A percentile compares a stretch with the other conserved stretches of the same genome.
These are phyloP conservation scores for Pemphigus obesinymphae DNA, from an alignment of 1,140 invertebrate genomes.

Conservation along the genomic window DNA sequence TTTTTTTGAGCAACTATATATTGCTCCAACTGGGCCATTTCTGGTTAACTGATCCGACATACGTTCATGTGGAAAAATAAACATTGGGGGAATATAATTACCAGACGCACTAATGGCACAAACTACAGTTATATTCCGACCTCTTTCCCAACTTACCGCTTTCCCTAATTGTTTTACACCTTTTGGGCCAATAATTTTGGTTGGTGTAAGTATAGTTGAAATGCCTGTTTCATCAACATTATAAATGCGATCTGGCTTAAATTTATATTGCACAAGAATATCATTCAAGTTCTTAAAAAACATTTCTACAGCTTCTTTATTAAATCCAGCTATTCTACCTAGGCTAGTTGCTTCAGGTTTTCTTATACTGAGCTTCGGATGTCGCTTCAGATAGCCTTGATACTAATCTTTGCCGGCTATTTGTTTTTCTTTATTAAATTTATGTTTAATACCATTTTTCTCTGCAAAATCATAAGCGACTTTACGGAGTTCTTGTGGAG, in stretches of 20 bases:
- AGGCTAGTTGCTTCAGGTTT: not conserved
- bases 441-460: not conserved
- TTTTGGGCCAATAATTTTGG: not conserved
- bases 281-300: not conserved
- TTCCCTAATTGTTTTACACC: not conserved
- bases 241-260: not conserved
- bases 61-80: not conserved
- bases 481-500: not conserved
- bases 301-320: not conserved
- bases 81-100: not conserved
- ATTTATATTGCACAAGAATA: not conserved
- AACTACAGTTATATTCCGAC: not conserved
- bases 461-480: not conserved
- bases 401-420: not conserved
- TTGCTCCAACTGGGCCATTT: not conserved
- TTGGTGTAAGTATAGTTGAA: not conserved
- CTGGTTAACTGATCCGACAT: not conserved
- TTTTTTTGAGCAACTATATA: not conserved
- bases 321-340: not conserved
- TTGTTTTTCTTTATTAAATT: not conserved
- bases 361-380: not conserved
- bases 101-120: conserved; percentile 1
- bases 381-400: not conserved
- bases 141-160: not conserved
- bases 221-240: not conserved